Evolutionary conservation across 2,888 invertebrate genomes (phyloP), one percentile per base, ranked within the genome.

Genomic region (Apocheima hispidaria): DNA sequence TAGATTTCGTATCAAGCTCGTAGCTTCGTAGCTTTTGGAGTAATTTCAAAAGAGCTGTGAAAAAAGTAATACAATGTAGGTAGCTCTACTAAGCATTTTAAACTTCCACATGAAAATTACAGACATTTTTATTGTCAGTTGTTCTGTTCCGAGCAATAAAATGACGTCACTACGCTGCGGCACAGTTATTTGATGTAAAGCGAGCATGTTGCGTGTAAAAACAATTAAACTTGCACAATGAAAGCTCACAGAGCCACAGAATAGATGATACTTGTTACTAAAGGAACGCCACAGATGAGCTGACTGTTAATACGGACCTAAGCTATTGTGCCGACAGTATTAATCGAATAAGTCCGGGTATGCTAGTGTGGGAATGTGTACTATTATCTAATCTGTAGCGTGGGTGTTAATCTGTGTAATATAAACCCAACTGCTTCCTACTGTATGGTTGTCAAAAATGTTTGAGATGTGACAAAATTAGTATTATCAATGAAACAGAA

Each of bases 191-290:
- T 66, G 71, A 74, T 72, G 70, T 72, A 66, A 69, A 69, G 64
- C 66, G 60, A 67, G 71, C 76, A 70, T 69, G 74, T 73, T 69
- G 75, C 71, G 73, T 78, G 81, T 83, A 83, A 86, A 86, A 88
- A 88, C 85, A 88, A 88, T 89, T 86, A 85, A 89, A 89, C 83
- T 88, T 87, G 80, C 78, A 84, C 86, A 85, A 87, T 85, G 84
- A 82, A 84, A 80, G 76, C 81, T 66, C 76, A 82, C 77, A 73
- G 69, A 78, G 80, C 40, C 78, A 79, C 78, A 82, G 81, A 81
- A 26, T 44, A 51, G 10, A 14, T 6, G 12, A 38, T 23, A 60
- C n/a, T 43, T 54, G 52, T 79, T 50, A 55, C 79, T 43, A 14
- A 10, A n/a, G 36, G 33, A 6, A 10, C 3, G 28, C 2, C 51